Percentiles rank a stretch among this genome's conserved stretches.
phyloP scores from a whole-genome alignment of 2,113 vertebrate species.

The Rhinichthys klamathensis region DNA sequence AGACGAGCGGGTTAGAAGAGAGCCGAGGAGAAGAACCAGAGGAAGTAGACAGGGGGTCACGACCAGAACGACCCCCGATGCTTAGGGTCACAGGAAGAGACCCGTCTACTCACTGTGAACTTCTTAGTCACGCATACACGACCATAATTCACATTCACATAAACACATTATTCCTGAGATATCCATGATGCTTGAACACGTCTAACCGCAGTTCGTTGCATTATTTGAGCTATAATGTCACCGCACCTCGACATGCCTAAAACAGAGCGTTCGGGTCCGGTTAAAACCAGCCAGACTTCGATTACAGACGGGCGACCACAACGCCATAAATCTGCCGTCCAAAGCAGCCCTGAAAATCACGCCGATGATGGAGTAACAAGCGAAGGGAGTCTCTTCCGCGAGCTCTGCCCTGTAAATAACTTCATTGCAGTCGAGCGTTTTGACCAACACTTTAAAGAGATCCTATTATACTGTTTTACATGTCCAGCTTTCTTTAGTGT shows the following conservation, averaged over 20 bases:
- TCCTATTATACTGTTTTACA: too few relatives aligned
- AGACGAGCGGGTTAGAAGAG: neutral
- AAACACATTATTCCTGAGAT: neutral
- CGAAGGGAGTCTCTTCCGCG: neutral
- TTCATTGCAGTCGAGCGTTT: neutral
- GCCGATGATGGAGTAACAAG: constrained; percentile 16
- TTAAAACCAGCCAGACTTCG: constrained; percentile 3
- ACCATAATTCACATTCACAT: neutral
- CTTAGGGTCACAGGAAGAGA: constrained; percentile 41
- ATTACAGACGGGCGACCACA: constrained; percentile 18
- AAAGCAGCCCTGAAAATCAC: constrained; percentile 9
- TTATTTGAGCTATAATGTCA: constrained; percentile 7
- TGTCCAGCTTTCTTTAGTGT: too few relatives aligned
- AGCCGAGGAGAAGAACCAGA: constrained; percentile 36
- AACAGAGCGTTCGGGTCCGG: neutral
- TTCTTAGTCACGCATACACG: constrained; percentile 1
- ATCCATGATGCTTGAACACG: neutral
- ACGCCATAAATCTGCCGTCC: neutral
- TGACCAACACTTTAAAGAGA: neutral
- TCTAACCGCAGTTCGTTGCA: neutral
- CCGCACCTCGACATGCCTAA: neutral
- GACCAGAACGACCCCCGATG: neutral
- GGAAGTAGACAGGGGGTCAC: constrained; percentile 17
- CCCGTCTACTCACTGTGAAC: constrained; percentile 3
- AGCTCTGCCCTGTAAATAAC: constrained; percentile 27